Conservation (phyloP, 2,797 vertebrate species). For the Lemur catta region DNA sequence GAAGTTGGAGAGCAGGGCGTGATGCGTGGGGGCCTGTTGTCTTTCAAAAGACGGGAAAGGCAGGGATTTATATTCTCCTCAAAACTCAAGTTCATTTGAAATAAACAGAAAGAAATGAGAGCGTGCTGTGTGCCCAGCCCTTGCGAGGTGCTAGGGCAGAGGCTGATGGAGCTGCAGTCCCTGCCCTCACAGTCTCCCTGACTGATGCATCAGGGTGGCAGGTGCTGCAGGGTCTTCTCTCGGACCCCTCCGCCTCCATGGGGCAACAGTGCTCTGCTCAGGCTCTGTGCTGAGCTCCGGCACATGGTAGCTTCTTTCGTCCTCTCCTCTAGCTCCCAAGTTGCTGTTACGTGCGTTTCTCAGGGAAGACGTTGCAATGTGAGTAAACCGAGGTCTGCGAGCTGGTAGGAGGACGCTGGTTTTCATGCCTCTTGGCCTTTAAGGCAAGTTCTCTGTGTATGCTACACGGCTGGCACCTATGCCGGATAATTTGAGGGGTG, state of each 20-base stretch:
- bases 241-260: rapidly evolving
- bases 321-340: rapidly evolving
- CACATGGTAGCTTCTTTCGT: rapidly evolving
- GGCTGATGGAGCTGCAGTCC: too few species aligned
- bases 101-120: background rate
- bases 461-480: rapidly evolving
- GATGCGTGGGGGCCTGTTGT: rapidly evolving
- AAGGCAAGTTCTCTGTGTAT: background rate
- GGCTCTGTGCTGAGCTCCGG: rapidly evolving
- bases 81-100: background rate
- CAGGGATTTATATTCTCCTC: background rate
- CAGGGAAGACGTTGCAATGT: background rate
- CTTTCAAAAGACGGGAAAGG: background rate
- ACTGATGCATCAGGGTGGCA: too few species aligned
- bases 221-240: background rate
- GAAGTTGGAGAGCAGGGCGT: background rate
- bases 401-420: background rate
- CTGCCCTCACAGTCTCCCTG: rapidly evolving
- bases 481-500: background rate
- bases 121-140: background rate
- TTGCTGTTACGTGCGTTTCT: background rate
- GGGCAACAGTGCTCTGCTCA: background rate
- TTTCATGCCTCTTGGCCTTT: background rate
- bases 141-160: background rate
- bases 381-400: background rate